These are phyloP conservation scores for Drosophila fulvimacula DNA, from an alignment of 2,888 invertebrate genomes.

Conservation along the genomic window DNA sequence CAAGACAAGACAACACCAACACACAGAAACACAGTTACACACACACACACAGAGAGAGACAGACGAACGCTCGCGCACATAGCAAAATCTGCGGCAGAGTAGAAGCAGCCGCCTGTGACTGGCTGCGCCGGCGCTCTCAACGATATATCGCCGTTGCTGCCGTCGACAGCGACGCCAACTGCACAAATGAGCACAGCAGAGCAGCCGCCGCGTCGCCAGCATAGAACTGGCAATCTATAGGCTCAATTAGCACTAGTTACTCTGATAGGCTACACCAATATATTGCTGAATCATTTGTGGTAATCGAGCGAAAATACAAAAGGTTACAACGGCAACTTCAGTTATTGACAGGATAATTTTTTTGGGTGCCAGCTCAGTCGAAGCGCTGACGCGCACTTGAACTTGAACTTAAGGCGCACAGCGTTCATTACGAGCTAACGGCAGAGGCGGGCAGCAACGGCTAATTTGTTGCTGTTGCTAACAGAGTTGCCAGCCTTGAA, in stretches of 20 bases:
- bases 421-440: constrained; percentile 2
- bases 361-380: constrained; percentile 14
- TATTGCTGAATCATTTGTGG: constrained; percentile 64
- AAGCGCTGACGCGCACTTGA: constrained; percentile 63
- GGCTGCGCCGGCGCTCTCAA: constrained; percentile 57
- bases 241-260: constrained; percentile 54
- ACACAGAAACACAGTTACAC: constrained; percentile 26
- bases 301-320: constrained; percentile 49
- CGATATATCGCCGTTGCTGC: constrained; percentile 39
- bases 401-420: constrained; percentile 69
- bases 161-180: constrained; percentile 52
- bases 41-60: constrained; percentile 16
- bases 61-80: constrained; percentile 11
- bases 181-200: constrained; percentile 72
- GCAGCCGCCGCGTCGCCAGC: constrained; percentile 29
- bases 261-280: constrained; percentile 27
- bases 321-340: constrained; percentile 1
- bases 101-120: constrained; percentile 56
- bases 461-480: constrained; percentile 32
- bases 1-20: constrained; percentile 59
- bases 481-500: constrained; percentile 15
- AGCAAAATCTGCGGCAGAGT: constrained; percentile 44
- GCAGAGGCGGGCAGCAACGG: constrained; percentile 20
- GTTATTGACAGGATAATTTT: constrained; percentile 43
- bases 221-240: constrained; percentile 40